Percentiles rank a stretch among this genome's conserved stretches.
phyloP scores from a whole-genome alignment of 2,797 vertebrate species.

The Microctenopoma steveboyesi region DNA sequence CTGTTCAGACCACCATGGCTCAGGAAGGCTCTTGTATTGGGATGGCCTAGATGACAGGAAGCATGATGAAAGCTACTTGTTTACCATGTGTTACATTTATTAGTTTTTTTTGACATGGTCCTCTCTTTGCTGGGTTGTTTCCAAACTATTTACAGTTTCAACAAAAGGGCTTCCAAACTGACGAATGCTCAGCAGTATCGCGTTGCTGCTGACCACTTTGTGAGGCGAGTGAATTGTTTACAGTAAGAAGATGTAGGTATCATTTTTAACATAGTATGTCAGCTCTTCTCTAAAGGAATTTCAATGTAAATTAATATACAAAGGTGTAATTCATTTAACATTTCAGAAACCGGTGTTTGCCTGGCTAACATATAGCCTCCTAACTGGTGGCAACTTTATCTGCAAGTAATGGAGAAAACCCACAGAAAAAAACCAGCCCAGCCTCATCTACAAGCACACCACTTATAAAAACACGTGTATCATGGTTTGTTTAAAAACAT shows the following conservation, averaged over 20 bases:
- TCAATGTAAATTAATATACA: not conserved
- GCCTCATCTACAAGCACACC: not conserved
- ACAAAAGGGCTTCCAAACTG: not conserved
- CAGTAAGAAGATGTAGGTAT: not conserved
- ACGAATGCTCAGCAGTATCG: slow-evolving; percentile 10
- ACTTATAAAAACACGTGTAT: not conserved
- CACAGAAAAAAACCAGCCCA: not conserved
- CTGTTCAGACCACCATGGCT: slow-evolving; percentile 98
- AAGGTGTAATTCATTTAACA: not conserved
- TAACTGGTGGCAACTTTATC: too few species aligned
- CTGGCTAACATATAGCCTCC: too few species aligned
- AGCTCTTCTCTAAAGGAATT: not conserved
- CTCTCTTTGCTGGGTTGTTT: not conserved
- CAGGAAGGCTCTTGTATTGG: slow-evolving; percentile 92
- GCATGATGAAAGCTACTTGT: slow-evolving; percentile 6
- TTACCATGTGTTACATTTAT: not conserved
- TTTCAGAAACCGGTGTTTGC: not conserved
- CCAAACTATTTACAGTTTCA: slow-evolving; percentile 8
- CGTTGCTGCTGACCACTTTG: not conserved
- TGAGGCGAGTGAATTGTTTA: not conserved
- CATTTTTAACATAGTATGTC: not conserved
- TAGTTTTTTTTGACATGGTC: slow-evolving; percentile 5
- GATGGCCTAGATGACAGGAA: slow-evolving; percentile 83
- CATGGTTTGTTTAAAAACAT: not conserved
- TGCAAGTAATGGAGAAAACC: not conserved